Evolutionary conservation across 2,888 invertebrate species (phyloP).

Genomic region (Protonemura montana): DNA sequence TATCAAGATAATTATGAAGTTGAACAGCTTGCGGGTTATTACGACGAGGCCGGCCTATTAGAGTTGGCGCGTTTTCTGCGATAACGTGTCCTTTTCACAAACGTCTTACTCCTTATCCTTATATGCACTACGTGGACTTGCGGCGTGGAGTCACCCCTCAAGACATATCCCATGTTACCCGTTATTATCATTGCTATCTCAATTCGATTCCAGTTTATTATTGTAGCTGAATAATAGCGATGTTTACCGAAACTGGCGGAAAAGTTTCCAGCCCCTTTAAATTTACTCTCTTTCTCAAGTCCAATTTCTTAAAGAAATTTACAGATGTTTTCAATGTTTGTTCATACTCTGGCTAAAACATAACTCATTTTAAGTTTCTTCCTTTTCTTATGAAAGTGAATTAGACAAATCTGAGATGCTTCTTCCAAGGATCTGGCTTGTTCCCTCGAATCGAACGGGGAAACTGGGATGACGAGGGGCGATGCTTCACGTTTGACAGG

Average conservation of each 20-base stretch:
- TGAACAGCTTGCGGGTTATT: conserved; percentile 19
- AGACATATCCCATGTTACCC: background rate
- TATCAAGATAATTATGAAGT: conserved; percentile 34
- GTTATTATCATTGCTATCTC: background rate
- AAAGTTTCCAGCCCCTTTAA: background rate
- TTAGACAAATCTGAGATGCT: conserved; percentile 10
- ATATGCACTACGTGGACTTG: background rate
- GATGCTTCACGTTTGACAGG: conserved; percentile 37
- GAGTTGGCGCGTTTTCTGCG: background rate
- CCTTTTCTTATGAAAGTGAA: background rate
- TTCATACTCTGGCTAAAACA: background rate
- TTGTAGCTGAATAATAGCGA: conserved; percentile 16
- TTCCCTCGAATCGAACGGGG: background rate
- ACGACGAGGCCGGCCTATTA: background rate
- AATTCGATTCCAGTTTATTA: background rate
- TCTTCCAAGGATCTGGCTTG: background rate
- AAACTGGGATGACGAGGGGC: background rate
- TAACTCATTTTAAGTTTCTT: background rate
- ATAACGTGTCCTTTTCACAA: background rate
- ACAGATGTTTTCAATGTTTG: background rate
- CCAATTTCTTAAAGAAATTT: background rate
- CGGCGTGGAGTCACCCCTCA: background rate
- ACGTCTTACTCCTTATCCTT: background rate
- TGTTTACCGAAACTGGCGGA: background rate
- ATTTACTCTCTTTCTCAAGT: background rate